Evolutionary conservation across 2,888 invertebrate genomes (phyloP).

Genomic region (Dichetophora obliterata): DNA sequence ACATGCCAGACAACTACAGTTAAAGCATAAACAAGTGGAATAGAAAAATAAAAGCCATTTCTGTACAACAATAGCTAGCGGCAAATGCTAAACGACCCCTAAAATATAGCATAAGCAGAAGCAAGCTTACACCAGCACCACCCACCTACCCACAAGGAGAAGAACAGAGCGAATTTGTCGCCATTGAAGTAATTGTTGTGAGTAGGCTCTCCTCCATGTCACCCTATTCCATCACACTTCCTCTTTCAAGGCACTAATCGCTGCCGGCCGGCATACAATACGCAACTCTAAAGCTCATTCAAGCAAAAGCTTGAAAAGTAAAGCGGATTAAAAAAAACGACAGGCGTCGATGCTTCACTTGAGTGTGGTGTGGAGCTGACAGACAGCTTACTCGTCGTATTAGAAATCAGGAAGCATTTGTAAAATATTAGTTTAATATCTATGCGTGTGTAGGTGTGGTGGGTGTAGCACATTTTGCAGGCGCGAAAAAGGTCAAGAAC

Average conservation of each 20-base stretch:
- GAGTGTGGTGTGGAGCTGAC: too few species aligned
- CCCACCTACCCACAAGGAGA: neutral
- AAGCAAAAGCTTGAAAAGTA: neutral
- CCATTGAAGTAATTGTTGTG: neutral
- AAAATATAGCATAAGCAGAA: constrained; percentile 11
- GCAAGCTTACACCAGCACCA: neutral
- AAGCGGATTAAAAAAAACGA: neutral
- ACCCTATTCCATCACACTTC: neutral
- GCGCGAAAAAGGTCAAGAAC: too few species aligned
- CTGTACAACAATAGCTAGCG: neutral
- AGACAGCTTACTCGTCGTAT: neutral
- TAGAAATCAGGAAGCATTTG: neutral
- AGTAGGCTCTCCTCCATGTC: too few species aligned
- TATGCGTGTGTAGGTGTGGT: too few species aligned
- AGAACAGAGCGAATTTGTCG: neutral
- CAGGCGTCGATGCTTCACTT: neutral
- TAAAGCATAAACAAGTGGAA: neutral
- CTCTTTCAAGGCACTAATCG: neutral
- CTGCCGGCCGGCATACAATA: neutral
- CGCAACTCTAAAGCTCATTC: neutral
- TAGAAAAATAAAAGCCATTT: neutral
- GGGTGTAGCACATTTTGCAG: too few species aligned
- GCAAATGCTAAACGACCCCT: neutral
- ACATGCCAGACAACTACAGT: neutral
- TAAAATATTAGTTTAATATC: neutral